Evolutionary conservation across 1,140 invertebrate genomes (phyloP).

Genomic region (Drosophila orosa): DNA sequence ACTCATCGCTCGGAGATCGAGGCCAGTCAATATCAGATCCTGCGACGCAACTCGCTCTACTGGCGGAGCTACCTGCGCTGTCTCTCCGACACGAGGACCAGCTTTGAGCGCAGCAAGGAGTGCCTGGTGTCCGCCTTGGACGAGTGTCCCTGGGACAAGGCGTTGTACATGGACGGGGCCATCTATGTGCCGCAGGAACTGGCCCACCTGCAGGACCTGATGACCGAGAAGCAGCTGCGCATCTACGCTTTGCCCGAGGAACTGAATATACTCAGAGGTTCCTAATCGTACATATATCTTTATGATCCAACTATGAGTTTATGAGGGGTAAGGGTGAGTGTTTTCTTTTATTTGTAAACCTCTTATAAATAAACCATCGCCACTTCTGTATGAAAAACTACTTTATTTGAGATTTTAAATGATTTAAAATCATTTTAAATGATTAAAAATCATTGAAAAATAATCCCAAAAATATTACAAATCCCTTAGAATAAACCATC

Average conservation of each 20-base stretch:
- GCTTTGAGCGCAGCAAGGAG: constrained; percentile 78
- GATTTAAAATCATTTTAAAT: background rate
- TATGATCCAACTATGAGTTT: background rate
- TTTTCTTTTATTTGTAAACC: background rate
- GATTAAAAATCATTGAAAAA: background rate
- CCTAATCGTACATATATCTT: background rate
- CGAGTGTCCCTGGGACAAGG: constrained; percentile 89
- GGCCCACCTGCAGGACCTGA: constrained; percentile 88
- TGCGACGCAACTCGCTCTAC: constrained; percentile 73
- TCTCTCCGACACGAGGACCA: constrained; percentile 57
- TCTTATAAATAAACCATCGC: background rate
- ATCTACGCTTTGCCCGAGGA: constrained; percentile 90
- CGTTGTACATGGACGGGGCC: constrained; percentile 85
- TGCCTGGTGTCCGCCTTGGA: constrained; percentile 86
- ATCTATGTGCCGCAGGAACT: constrained; percentile 85
- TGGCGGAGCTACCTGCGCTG: constrained; percentile 78
- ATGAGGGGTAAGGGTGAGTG: background rate
- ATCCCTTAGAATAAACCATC: too few species aligned
- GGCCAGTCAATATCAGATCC: constrained; percentile 33
- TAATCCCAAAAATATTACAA: too few species aligned
- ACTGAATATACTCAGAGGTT: constrained; percentile 86
- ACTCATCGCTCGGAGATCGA: constrained; percentile 36
- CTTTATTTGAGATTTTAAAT: background rate
- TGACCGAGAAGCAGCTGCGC: constrained; percentile 89
- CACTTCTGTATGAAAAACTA: background rate